Evolutionary conservation across 1,140 invertebrate species (phyloP), one percentile per base, ranked within the genome.

Genomic region (Wiebesia pumilae): DNA sequence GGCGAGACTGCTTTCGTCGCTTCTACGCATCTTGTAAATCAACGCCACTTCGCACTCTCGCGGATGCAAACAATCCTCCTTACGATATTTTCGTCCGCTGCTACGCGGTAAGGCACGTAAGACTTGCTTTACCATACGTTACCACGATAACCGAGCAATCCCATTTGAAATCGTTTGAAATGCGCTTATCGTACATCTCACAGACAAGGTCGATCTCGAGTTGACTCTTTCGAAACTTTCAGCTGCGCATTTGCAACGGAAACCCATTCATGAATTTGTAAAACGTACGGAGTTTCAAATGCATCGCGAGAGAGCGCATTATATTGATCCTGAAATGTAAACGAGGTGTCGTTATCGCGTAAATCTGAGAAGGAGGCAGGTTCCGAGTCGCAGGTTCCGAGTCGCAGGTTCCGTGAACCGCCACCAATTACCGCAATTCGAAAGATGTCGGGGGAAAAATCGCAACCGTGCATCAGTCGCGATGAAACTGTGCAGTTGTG

Each of bases 251-350:
- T 69, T 35, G 16, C 30, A 35, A 16, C 67, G 21, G 67, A n/a
- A 35, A 0, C 1, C 3, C 1, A 4, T 69, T 69, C 30, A 14
- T 9, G 12, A 9, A 0, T 35, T 33, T 24, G 69, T 38, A 71
- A 71, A 71, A 30, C 7, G 40, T 24, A 30, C n/a, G 40, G 3
- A 38, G 3, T 35, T 16, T 24, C 4, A 30, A 71, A 71, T 38
- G n/a, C 16, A 9, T 35, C 6, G n/a, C n/a, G 38, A 27, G 27
- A 43, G 21, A 38, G 12, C 24, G 0, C 40, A 75, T 75, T 43
- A 43, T 75, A 75, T 75, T 43, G 38, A 75, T 75, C 27, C 38
- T 43, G n/a, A 71, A 75, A 75, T 75, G 27, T 43, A 75, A 75
- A 75, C 43, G n/a, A 75, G 71, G 10, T 10, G 40, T 3, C 33